Conservation (phyloP, 2,113 vertebrate species). For the Gnathonemus longibarbis region DNA sequence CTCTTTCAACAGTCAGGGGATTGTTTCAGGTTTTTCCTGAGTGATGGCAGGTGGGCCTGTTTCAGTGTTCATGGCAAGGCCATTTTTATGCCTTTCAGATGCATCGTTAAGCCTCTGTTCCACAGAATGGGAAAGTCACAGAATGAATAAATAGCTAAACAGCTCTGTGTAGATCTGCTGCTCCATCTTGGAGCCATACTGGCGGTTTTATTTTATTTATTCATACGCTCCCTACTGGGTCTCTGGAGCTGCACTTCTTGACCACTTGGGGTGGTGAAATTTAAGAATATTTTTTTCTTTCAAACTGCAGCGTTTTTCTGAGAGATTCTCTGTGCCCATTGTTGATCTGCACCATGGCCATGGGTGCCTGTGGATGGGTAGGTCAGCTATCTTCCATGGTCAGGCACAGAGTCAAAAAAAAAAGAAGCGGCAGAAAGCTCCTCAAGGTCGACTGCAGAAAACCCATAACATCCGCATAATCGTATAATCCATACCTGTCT, state of each 20-base stretch:
- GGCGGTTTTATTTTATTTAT: background rate
- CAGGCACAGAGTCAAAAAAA: background rate
- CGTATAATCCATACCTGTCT: background rate
- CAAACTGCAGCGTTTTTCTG: background rate
- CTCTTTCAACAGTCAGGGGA: background rate
- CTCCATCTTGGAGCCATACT: background rate
- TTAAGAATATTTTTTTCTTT: background rate
- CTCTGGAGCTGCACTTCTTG: background rate
- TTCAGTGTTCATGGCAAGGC: constrained; percentile 9
- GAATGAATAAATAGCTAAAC: background rate
- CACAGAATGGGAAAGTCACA: background rate
- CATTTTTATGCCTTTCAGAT: background rate
- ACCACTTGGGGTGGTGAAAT: background rate
- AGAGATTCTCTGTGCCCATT: background rate
- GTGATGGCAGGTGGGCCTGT: constrained; percentile 10
- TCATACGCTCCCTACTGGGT: background rate
- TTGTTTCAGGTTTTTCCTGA: background rate
- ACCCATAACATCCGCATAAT: background rate
- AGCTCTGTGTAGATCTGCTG: background rate
- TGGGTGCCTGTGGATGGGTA: background rate
- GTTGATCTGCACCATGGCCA: background rate
- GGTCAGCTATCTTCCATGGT: background rate
- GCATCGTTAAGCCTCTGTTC: background rate
- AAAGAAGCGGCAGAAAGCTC: background rate
- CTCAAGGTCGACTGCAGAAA: background rate